Evolutionary conservation across 1,140 invertebrate species (phyloP), one percentile per base, ranked within the genome.

Genomic region (Listronotus bonariensis): DNA sequence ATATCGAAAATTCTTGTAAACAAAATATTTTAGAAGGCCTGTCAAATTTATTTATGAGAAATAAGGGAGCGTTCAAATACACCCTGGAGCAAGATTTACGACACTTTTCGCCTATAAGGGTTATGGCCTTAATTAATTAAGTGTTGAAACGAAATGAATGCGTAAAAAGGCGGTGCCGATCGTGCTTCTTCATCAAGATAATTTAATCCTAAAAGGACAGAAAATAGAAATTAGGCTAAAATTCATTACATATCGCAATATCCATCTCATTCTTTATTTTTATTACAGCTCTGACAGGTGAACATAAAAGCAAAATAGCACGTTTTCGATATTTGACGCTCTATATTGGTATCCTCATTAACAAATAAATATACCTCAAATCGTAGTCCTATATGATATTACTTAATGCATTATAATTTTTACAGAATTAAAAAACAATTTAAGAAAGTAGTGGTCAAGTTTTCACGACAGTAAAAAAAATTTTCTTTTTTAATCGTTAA

Each of bases 111-210:
- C 18, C 59, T 52, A 62, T 62, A 62, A 51, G 59, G 48, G 48
- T 53, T 62, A 53, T 62, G 49, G 14, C 38, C 38, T 62, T 62
- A 62, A 62, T 62, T 62, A 62, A 62, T 62, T 62, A 62, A 62
- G 59, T 62, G 59, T 53, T 62, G 59, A 62, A 62, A 62, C 18
- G 59, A 52, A 62, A 62, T 45, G 42, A 48, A 62, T 46, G 40
- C 14, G 59, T 52, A 62, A 62, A 62, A 62, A 53, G 59, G 59
- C 59, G 48, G 18, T 53, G 49, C 48, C 49, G 36, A 62, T 62
- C 45, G 42, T 49, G 36, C 36, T 62, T 53, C 59, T 53, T 62
- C 59, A 45, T 62, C 48, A 53, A 42, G 59, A 62, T 62, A 62
- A 62, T 62, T 53, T 53, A 62, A 52, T 53, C 20, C 18, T 18